phyloP scores from a whole-genome alignment of 2,797 vertebrate genomes.

The Pterois miles region DNA sequence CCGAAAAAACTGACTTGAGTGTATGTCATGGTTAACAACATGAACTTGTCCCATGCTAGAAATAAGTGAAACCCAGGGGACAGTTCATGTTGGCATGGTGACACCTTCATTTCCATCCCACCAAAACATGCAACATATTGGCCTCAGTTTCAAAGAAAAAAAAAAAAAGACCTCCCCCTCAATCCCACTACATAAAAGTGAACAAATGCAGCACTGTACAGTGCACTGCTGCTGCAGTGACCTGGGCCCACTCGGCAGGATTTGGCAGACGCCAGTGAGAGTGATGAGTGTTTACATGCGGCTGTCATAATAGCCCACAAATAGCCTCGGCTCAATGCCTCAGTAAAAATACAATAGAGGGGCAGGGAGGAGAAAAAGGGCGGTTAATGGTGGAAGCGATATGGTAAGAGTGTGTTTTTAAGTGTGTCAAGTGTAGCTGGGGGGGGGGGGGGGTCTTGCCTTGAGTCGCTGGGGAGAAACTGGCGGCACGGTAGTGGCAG shows the following conservation, averaged over 20 bases:
- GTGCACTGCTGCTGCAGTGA: slow-evolving; percentile 37
- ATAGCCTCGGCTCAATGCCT: slow-evolving; percentile 64
- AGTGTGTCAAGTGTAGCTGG: slow-evolving; percentile 44
- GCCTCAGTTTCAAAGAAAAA: neutral
- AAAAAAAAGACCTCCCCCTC: neutral
- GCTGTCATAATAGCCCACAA: slow-evolving; percentile 79
- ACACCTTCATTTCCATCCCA: neutral
- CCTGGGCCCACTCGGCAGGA: slow-evolving; percentile 43
- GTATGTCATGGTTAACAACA: neutral
- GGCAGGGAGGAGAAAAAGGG: slow-evolving; percentile 40
- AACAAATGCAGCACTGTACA: neutral
- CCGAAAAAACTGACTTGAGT: neutral
- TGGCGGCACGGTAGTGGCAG: slow-evolving; percentile 44
- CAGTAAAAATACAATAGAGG: slow-evolving; percentile 69
- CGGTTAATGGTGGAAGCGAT: slow-evolving; percentile 56
- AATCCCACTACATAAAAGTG: neutral
- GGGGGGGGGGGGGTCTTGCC: slow-evolving; percentile 25
- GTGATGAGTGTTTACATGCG: slow-evolving; percentile 77
- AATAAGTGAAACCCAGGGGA: neutral
- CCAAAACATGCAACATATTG: neutral
- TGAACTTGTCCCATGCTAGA: neutral
- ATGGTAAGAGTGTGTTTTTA: slow-evolving; percentile 45
- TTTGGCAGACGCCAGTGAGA: slow-evolving; percentile 60
- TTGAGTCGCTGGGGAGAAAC: slow-evolving; percentile 68
- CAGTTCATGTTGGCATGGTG: neutral